These are phyloP conservation scores for Xestia rhomboidea DNA, from an alignment of 2,888 invertebrate genomes.

Conservation along the genomic window DNA sequence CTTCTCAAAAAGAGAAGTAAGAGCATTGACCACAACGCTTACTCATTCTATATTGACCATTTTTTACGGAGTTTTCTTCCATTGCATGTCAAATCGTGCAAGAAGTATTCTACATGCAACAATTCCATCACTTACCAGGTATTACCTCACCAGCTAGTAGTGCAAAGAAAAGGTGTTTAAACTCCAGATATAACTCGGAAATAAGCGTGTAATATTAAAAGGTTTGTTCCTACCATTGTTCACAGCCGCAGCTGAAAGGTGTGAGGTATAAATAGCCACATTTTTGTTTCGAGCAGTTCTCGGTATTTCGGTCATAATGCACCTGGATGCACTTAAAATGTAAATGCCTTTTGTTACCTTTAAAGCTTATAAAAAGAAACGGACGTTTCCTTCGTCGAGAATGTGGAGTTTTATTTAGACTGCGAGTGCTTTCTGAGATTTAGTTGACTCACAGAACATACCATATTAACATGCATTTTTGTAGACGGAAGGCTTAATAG, in stretches of 20 bases:
- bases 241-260: constrained; percentile 59
- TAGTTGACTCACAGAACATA: constrained; percentile 18
- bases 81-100: not conserved
- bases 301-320: constrained; percentile 56
- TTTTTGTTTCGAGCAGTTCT: constrained; percentile 58
- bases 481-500: too few relatives aligned
- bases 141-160: not conserved
- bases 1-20: not conserved
- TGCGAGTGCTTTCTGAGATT: not conserved
- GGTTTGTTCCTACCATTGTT: constrained; percentile 39
- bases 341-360: constrained; percentile 63
- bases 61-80: not conserved
- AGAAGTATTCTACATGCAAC: not conserved
- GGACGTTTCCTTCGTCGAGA: constrained; percentile 29
- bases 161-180: not conserved
- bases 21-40: not conserved
- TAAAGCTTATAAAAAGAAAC: constrained; percentile 52
- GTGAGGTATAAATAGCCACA: constrained; percentile 53
- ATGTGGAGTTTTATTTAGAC: constrained; percentile 43
- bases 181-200: constrained; percentile 6
- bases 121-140: not conserved
- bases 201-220: constrained; percentile 41
- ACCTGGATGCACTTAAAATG: constrained; percentile 62
- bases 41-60: not conserved
- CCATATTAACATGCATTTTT: not conserved